Percentiles rank a stretch among this genome's conserved stretches.
Conservation (phyloP, 2,113 vertebrate species). For the Taxidea taxus region DNA sequence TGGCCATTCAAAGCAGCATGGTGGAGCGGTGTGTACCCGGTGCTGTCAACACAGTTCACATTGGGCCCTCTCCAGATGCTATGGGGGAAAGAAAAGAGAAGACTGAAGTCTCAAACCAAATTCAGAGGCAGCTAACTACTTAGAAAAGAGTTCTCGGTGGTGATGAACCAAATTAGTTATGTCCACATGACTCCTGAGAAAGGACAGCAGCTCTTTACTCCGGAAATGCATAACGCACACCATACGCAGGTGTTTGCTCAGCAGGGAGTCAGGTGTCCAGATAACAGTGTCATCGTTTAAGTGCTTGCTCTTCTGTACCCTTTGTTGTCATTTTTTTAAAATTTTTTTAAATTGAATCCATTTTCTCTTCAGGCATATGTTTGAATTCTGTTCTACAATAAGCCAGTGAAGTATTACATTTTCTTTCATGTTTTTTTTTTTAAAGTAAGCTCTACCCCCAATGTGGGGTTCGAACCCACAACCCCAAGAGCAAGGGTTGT, state of each 20-base stretch:
- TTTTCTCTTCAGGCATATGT: neutral
- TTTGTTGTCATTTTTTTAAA: neutral
- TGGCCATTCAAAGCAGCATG: conserved; percentile 97
- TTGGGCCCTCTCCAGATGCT: conserved; percentile 99
- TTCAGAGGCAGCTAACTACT: neutral
- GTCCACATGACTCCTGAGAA: neutral
- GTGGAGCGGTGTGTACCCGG: conserved; percentile 97
- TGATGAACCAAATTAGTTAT: neutral
- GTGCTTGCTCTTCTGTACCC: neutral
- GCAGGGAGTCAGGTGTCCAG: neutral
- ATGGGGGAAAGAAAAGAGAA: conserved; percentile 66
- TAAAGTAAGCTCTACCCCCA: neutral
- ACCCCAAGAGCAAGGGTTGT: neutral
- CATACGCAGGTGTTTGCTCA: fast-evolving
- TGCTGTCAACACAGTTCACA: conserved; percentile 98
- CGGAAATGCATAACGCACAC: neutral
- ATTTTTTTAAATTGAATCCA: neutral
- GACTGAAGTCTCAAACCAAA: conserved; percentile 29
- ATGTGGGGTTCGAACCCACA: neutral
- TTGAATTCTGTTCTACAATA: conserved; percentile 13
- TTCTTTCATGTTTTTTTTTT: neutral
- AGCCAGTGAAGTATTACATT: neutral
- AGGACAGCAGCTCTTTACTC: neutral
- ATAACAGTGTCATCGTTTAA: neutral
- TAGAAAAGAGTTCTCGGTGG: neutral